Evolutionary conservation across 2,888 invertebrate genomes (phyloP), one percentile per base, ranked within the genome.

Genomic region (Drosophila stalkeri): DNA sequence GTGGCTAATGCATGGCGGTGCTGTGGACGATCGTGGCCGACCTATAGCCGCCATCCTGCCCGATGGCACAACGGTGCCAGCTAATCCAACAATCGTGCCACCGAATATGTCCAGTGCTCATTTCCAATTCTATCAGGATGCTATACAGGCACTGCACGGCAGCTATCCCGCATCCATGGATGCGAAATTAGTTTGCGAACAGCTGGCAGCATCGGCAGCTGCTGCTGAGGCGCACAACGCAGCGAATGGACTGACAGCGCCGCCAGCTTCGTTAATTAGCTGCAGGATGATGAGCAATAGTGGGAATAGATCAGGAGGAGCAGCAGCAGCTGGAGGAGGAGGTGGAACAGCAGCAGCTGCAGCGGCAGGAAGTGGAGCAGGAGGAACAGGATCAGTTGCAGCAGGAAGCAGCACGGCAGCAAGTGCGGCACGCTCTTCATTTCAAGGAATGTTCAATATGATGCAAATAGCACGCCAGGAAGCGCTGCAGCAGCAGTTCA

Each of bases 1-100:
- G 4, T 93, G 93, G 92, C 72, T 95, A 92, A 91, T 92, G 91
- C 89, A 91, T 49, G 91, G 92, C 37, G 91, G 91, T 1, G 70
- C 87, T 0, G 88, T 92, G 18, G 91, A 91, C 49, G 92, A 90
- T 1, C 85, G 82, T 0, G 91, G 91, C 0, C 80, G 89, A 3
- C 90, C 91, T 9, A 80, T 91, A 2, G 77, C 86, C 0, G 86
- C 85, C 16, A 69, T 83, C 2, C 51, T 82, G 27, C 67, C 84
- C 0, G 86, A 89, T 18, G 82, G 90, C 23, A 81, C 90, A 0
- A 75, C 87, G 0, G 79, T 88, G n/a, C 72, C 81, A 3, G 83
- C 80, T 2, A 82, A 82, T 73, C 75, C 86, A n/a, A 75, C 72
- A 59, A 75, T 79, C 60, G 82, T 82, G 61, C 88, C 87, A 2